Base-by-base conservation (phyloP, 1,140 invertebrate species). In the Cataglyphis hispanica region DNA sequence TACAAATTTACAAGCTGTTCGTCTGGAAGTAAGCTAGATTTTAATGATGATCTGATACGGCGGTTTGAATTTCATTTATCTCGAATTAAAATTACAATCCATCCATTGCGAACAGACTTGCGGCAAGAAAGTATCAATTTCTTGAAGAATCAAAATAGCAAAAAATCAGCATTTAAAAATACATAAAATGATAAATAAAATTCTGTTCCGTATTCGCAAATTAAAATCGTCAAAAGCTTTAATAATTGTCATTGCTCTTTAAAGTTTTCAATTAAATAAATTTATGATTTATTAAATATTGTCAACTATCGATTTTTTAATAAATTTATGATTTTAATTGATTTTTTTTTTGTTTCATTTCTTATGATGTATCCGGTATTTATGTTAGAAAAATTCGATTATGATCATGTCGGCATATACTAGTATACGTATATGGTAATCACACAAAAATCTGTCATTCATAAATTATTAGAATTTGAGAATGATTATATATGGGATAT, bases 21-120 rank as follows among this genome's bases (percentile, higher is more conserved):
- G 70, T 58, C 8, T 76, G 16, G 16, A 76, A 76, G 34, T 63
- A 63, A 76, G 37, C n/a, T 19, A 27, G 27, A 43, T 63, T 76
- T 63, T 46, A 63, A 43, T 13, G 58, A 76, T 50, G 13, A 50
- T 78, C 25, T 31, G 56, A 76, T 76, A 76, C 2, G 22, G 56
- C 4, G 1, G 37, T 56, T n/a, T 60, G 25, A 77, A 34, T 77
- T 77, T 19, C 11, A 63, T 77, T 76, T 64, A 27, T 46, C 27
- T 50, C 40, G 13, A 50, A 64, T 78, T 46, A 66, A 77, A 19
- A 77, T 63, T 3, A 11, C 10, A n/a, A 46, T 78, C 19, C n/a
- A 78, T 66, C 19, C 1, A 16, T 61, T 77, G 40, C 7, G 31
- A 64, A 77, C 64, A 19, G 6, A 27, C 1, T 46, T 64, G 25